Base-by-base conservation (phyloP, 2,797 vertebrate species). In the Heterohyrax brucei region DNA sequence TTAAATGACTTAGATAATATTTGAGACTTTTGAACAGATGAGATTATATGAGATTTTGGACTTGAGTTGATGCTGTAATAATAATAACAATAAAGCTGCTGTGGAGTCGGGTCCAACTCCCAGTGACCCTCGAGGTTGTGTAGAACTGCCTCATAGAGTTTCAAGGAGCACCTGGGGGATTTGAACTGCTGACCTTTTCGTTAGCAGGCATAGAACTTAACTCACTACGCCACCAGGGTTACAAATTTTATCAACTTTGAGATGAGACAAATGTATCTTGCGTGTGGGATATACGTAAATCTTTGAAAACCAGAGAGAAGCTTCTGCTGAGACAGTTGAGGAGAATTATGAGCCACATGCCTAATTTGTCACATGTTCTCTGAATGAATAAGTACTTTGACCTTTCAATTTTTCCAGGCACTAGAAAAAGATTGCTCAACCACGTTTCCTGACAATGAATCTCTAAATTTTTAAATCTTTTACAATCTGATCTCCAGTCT, bases 11-110 rank as follows among this genome's bases (percentile, higher is more conserved):
- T 77, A 64, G n/a, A 28, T 61, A 9, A 62, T 82, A 33, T 75
- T 88, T 70, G 26, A 83, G 48, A 53, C 93, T 68, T 79, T 86
- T 88, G 18, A 95, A 24, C 26, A 79, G 53, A 68, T 75, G 46
- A 70, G 24, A 73, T 8, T 66, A 48, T 21, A 0, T 28, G 30
- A 89, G 12, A 86, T 66, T 73, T 79, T 87, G 30, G 26, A 85
- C 72, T 84, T 77, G 48, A 90, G 82, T 0, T 72, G 4, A 90
- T 93, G 8, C 50, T 83, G 5, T 85, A 93, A 77, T 12, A 39
- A 39, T 39, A 39, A 39, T 39, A 39, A 39, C 39, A 39, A 39
- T 39, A 39, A 39, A 39, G 39, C 39, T 39, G 39, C 39, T 39
- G 39, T 39, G 39, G 39, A 39, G 39, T 39, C 39, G 39, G 39